Base-by-base conservation (phyloP, 2,113 vertebrate genomes). In the Psephotus haematonotus region DNA sequence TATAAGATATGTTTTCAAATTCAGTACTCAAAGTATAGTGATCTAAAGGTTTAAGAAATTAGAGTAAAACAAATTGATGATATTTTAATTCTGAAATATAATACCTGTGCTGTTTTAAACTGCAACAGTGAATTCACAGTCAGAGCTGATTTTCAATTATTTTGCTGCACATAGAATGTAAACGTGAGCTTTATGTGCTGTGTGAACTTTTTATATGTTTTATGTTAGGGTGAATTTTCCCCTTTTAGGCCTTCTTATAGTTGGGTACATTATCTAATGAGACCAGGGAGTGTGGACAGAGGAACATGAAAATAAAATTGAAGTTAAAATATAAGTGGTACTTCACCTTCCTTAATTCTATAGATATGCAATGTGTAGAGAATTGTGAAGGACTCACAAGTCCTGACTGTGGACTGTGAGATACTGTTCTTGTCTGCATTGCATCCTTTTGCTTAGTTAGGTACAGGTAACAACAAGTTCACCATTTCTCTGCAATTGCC, bases 51-150 rank as follows among this genome's bases (percentile, higher is more conserved):
- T 41, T 49, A 83, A 18, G 44, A 76, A 88, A 63, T 57, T 85
- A 67, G 17, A 27, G 14, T 57, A 52, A 88, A 81, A 23, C 17
- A 80, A 70, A 64, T 12, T n/a, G 8, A 17, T 49, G 6, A 12
- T 67, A 18, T 63, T 93, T 88, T 57, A 43, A 85, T 67, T 93
- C 59, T 88, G 47, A 77, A 57, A 35, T 46, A 62, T 44, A 83
- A 46, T 52, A 41, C 12, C 6, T 1, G 0, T 63, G 41, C 2
- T 57, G 13, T 52, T 81, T 79, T 88, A 67, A 63, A 67, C 11
- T 33, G 22, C 13, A 46, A 23, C 23, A 41, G 9, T 49, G 33
- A 85, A 95, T 84, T 62, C 35, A 71, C 18, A 71, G 4, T 18
- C 35, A 11, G 41, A 46, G 9, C 44, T 70, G 9, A 55, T 80